phyloP scores from a whole-genome alignment of 2,797 vertebrate genomes.

The Acrocephalus scirpaceus region DNA sequence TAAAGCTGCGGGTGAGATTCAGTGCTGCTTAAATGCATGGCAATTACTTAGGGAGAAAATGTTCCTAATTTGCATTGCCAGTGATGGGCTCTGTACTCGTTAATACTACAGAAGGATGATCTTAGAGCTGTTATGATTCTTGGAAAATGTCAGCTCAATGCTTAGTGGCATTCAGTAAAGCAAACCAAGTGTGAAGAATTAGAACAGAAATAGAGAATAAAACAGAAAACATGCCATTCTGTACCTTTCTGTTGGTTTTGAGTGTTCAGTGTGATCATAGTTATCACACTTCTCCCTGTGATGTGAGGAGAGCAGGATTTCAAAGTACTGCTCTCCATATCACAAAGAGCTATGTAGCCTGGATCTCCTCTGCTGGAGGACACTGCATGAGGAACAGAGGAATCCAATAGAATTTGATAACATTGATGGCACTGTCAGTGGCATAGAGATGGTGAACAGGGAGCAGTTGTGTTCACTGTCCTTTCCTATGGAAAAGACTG shows the following conservation, averaged over 20 bases:
- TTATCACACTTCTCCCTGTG: background rate
- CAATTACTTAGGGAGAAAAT: background rate
- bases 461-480: background rate
- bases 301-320: background rate
- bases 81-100: background rate
- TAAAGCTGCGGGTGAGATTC: background rate
- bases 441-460: background rate
- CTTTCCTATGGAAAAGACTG: background rate
- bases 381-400: background rate
- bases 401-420: background rate
- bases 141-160: slow-evolving; percentile 34
- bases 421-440: background rate
- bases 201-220: slow-evolving; percentile 27
- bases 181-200: slow-evolving; percentile 25
- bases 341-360: background rate
- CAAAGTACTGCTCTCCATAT: background rate
- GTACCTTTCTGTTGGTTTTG: background rate
- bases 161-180: slow-evolving; percentile 29
- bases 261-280: background rate
- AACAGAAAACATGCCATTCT: slow-evolving; percentile 8
- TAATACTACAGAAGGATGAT: background rate
- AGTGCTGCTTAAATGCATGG: background rate
- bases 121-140: background rate
- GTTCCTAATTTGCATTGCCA: background rate
- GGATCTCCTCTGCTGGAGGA: background rate